Base-by-base conservation (phyloP, 2,797 vertebrate genomes). In the Bucorvus abyssinicus region DNA sequence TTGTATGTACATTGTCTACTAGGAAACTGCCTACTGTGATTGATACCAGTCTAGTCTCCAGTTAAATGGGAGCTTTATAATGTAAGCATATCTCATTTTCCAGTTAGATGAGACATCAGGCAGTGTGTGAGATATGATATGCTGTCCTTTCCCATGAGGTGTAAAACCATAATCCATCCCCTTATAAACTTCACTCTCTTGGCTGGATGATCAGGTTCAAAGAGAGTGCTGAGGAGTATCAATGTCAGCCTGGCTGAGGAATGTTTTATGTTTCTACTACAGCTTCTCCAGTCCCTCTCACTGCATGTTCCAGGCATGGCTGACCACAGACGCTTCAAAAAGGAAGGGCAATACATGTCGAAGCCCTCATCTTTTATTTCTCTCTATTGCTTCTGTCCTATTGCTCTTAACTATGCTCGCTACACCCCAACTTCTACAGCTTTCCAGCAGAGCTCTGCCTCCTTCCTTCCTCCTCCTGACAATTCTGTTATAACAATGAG, bases 271-370 rank as follows among this genome's bases (percentile, higher is more conserved):
- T 19, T 69, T 45, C 26, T 82, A 61, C 29, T 69, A 11, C 0
- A 0, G 44, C 15, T 59, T 12, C 76, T 59, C 23, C 34, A 14
- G 44, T 34, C 26, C 4, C 7, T 49, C 45, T 59, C 44, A 5
- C 47, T 67, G 27, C 23, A 78, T 15, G 9, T 32, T 55, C 38
- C 0, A 4, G 63, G 38, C 21, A 14, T 30, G 0, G 0, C 32
- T 49, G 49, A 34, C 15, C 59, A 45, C 47, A 70, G 23, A 49
- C 4, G 8, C 21, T 40, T 67, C 19, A 68, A 44, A 67, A 77
- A n/a, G 19, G 7, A 68, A 53, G 29, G 8, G 1, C 1, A 34
- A 0, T n/a, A 27, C 0, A 1, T 32, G 22, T 32, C 34, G 59
- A 87, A 71, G 4, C 2, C 7, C 17, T 15, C 6, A 21, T 26